Percentiles rank a stretch among this genome's conserved stretches.
phyloP scores from a whole-genome alignment of 2,888 invertebrate genomes.

The Anticlea derivata region DNA sequence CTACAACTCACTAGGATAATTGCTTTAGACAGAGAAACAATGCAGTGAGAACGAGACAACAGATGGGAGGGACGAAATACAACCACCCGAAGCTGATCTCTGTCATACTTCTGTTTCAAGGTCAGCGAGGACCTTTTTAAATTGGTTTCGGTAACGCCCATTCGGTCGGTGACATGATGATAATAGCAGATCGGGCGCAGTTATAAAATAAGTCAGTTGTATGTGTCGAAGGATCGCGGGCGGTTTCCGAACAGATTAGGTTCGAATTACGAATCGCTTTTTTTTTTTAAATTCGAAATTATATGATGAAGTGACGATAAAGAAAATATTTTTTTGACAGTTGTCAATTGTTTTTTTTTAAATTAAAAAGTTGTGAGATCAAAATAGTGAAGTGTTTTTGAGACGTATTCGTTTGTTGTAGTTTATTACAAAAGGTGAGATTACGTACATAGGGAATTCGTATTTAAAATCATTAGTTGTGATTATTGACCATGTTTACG shows the following conservation, averaged over 20 bases:
- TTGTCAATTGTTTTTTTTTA: not conserved
- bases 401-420: no score
- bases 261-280: conserved; percentile 15
- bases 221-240: conserved; percentile 27
- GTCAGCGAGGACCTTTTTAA: conserved; percentile 28
- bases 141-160: conserved; percentile 64
- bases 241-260: conserved; percentile 26
- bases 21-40: conserved; percentile 36
- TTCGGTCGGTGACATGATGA: conserved; percentile 65
- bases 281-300: not conserved
- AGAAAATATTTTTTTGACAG: not conserved
- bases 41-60: conserved; percentile 20
- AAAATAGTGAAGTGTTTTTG: no score
- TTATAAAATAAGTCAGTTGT: conserved; percentile 82
- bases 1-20: conserved; percentile 32
- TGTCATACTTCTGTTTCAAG: not conserved
- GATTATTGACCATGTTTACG: no score
- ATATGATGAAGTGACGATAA: not conserved
- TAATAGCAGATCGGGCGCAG: conserved; percentile 64
- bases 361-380: no score
- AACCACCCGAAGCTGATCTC: conserved; percentile 42
- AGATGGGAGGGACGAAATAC: conserved; percentile 25
- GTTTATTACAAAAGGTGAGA: no score
- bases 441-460: no score
- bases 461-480: no score